Evolutionary conservation across 1,140 invertebrate genomes (phyloP), one percentile per base, ranked within the genome.

Genomic region (Drosophila parvula): DNA sequence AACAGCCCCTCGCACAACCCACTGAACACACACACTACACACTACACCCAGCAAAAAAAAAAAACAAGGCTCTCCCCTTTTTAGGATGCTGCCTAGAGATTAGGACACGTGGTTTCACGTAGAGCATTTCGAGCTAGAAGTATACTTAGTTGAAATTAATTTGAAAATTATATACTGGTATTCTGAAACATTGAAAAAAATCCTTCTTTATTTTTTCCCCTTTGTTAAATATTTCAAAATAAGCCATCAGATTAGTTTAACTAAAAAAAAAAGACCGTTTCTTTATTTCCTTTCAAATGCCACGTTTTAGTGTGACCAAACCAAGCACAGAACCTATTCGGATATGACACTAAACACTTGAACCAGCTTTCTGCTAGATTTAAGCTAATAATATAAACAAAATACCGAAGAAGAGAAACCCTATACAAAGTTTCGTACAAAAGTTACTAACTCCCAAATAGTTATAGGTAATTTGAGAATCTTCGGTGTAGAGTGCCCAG

Each of bases 41-140:
- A 7, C 41, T 34, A 0, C 10, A 18, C 16, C 18, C 43, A n/a
- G n/a, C 11, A 51, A 5, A 34, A 38, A 55, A n/a, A 48, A 36
- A 22, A 16, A 11, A 32, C 5, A 38, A 40, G 2, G n/a, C n/a
- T n/a, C 28, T 14, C 7, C 36, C n/a, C 18, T 3, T 59, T 55
- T 41, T 34, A n/a, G 55, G 38, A 60, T 38, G 30, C 36, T 7
- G 5, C 6, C 28, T 60, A 43, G 38, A 43, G 36, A 43, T 59
- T 34, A 32, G 56, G 40, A 18, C 61, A 63, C 28, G 55, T 63
- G 16, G 53, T 59, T 59, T 22, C 9, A 11, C 18, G 12, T 40
- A 2, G 18, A 28, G 9, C 16, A 34, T 18, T 18, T n/a, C 5
- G n/a, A 4, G 28, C 16, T 6, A 5, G 4, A 28, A 48, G 8